phyloP scores from a whole-genome alignment of 1,140 invertebrate genomes.

The Dryas iulia region DNA sequence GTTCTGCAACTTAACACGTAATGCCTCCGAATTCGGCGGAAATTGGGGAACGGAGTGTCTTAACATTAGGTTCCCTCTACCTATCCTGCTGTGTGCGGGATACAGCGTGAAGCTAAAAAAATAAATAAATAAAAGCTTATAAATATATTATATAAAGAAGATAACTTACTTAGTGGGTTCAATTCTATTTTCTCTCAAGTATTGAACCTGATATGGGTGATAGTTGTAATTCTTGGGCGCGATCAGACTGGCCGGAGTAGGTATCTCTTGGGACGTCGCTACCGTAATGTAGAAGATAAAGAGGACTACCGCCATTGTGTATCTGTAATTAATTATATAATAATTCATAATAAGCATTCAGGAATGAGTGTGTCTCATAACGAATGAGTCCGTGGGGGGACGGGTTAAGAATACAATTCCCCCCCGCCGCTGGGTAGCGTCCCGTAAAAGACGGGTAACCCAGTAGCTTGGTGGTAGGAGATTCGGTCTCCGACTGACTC shows the following conservation, averaged over 20 bases:
- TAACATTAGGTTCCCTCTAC: not conserved
- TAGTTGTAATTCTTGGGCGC: constrained; percentile 47
- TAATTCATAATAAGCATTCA: no score
- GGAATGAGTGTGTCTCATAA: no score
- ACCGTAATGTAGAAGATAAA: constrained; percentile 13
- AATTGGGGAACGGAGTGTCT: not conserved
- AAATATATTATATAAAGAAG: no score
- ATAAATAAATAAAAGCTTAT: no score
- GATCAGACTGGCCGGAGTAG: constrained; percentile 42
- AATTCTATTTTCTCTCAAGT: constrained; percentile 31
- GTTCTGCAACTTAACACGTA: not conserved
- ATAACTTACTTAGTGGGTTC: constrained; percentile 56
- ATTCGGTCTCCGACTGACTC: no score
- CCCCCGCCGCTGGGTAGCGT: no score
- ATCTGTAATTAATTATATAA: constrained; percentile 9
- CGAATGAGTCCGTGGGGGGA: no score
- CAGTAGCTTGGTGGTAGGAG: no score
- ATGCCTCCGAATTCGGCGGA: not conserved
- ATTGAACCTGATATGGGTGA: constrained; percentile 43
- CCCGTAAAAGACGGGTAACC: no score
- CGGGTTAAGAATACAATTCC: no score
- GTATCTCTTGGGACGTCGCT: constrained; percentile 34
- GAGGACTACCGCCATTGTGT: constrained; percentile 20
- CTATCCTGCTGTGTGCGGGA: not conserved
- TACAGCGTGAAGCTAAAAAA: not conserved